Evolutionary conservation across 2,888 invertebrate species (phyloP).

Genomic region (Latheticus oryzae): DNA sequence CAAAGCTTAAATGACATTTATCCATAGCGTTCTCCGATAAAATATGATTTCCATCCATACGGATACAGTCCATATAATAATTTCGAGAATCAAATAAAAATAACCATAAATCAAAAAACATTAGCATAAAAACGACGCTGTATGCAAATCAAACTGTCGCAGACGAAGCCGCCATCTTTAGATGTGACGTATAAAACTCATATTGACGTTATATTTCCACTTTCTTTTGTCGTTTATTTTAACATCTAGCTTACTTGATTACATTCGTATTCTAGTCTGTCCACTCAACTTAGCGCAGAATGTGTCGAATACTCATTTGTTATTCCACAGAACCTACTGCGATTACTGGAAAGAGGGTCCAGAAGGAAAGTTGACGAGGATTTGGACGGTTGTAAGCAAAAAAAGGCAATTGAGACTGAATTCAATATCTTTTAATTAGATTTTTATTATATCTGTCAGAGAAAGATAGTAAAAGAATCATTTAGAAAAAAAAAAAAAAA

Average conservation of each 20-base stretch:
- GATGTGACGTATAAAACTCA: constrained; percentile 54
- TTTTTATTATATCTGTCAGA: too few species aligned
- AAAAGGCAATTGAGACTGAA: too few species aligned
- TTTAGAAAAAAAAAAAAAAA: too few species aligned
- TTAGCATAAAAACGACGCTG: constrained; percentile 65
- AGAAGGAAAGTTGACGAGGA: too few species aligned
- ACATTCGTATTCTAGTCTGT: constrained; percentile 38
- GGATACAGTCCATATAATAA: constrained; percentile 69
- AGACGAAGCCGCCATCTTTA: constrained; percentile 59
- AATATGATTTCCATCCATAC: constrained; percentile 68
- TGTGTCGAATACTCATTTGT: constrained; percentile 39
- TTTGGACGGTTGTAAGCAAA: too few species aligned
- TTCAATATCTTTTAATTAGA: too few species aligned
- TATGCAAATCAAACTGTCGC: constrained; percentile 61
- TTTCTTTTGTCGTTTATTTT: constrained; percentile 20
- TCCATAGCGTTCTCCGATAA: constrained; percentile 62
- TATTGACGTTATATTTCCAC: constrained; percentile 41
- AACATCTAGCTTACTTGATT: constrained; percentile 35
- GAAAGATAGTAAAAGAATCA: too few species aligned
- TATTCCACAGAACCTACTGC: constrained; percentile 34
- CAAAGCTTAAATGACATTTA: constrained; percentile 33
- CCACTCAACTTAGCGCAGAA: constrained; percentile 40
- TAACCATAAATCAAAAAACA: constrained; percentile 65
- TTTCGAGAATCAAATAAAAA: constrained; percentile 68
- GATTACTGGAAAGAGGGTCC: constrained; percentile 15